Base-by-base conservation (phyloP, 2,113 vertebrate species). In the Ginglymostoma cirratum region DNA sequence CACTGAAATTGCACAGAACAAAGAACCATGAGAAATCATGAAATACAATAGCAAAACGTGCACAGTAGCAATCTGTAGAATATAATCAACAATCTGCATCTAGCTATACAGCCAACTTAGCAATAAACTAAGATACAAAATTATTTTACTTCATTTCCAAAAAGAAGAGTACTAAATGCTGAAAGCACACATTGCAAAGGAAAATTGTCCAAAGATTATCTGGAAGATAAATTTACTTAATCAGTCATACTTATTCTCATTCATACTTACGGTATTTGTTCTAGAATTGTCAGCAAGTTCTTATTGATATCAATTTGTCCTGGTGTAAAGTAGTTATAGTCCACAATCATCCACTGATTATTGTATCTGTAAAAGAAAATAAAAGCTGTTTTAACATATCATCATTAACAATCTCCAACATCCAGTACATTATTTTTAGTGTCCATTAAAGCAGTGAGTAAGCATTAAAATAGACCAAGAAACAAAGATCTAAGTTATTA, bases 321-420 rank as follows among this genome's bases (percentile, higher is more conserved):
- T 0, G 98, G 98, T 0, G 96, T 96, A 23, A 99, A 99, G 5
- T 96, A 96, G 0, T 99, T 99, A 95, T 99, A 99, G 96, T 99
- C 98, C 96, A 99, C 98, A 94, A 99, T 98, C 99, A 99, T 99
- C 99, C 99, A 99, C 97, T 99, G 99, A 97, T 99, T 99, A 97
- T 99, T 99, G 96, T 99, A 99, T 96, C 99, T 99, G 97, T 45
- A 96, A 27, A 70, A 23, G 38, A 0, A 0, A 96, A 95, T 61
- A 95, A 96, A 69, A 96, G 0, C 48, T 38, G 27, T 30, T 15
- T 61, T 90, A 12, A 87, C 27, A 24, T 90, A 34, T 61, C 23
- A 30, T 76, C 70, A 61, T 61, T n/a, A 48, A 27, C 85, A 89
- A 34, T 83, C n/a, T 83, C 15, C n/a, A 19, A 19, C 19, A 80